phyloP scores from a whole-genome alignment of 2,113 vertebrate species.

The Caretta caretta region DNA sequence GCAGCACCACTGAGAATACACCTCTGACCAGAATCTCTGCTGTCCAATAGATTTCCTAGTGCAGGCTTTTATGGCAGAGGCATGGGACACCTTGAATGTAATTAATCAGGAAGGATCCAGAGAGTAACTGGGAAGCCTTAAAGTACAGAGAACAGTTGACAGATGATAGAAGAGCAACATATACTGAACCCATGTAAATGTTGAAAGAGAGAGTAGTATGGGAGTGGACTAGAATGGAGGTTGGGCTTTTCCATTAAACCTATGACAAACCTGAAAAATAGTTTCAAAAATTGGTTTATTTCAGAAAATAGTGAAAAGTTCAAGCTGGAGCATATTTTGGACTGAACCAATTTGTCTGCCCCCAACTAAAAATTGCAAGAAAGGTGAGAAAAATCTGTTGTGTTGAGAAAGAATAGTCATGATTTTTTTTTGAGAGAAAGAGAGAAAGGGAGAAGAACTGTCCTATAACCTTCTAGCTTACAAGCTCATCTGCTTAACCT shows the following conservation, averaged over 20 bases:
- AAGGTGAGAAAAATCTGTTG: background rate
- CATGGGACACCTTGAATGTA: background rate
- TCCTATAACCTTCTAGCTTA: background rate
- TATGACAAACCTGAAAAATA: background rate
- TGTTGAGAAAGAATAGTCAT: background rate
- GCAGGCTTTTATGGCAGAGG: background rate
- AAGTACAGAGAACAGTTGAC: background rate
- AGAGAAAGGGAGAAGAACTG: fast-evolving
- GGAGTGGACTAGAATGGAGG: background rate
- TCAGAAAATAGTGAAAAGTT: background rate
- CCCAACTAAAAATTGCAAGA: background rate
- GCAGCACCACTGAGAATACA: background rate
- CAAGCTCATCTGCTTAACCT: background rate
- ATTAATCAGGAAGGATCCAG: no score
- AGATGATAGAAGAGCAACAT: background rate
- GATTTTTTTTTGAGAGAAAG: fast-evolving
- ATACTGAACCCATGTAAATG: background rate
- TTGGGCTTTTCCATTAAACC: background rate
- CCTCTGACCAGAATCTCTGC: background rate
- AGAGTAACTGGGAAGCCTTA: background rate
- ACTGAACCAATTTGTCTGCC: background rate
- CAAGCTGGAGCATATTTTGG: fast-evolving
- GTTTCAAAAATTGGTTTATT: background rate
- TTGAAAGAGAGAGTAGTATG: background rate
- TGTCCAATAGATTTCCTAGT: background rate